These are phyloP conservation scores for Limnodromus scolopaceus DNA, from an alignment of 2,797 vertebrate species.

Conservation along the genomic window DNA sequence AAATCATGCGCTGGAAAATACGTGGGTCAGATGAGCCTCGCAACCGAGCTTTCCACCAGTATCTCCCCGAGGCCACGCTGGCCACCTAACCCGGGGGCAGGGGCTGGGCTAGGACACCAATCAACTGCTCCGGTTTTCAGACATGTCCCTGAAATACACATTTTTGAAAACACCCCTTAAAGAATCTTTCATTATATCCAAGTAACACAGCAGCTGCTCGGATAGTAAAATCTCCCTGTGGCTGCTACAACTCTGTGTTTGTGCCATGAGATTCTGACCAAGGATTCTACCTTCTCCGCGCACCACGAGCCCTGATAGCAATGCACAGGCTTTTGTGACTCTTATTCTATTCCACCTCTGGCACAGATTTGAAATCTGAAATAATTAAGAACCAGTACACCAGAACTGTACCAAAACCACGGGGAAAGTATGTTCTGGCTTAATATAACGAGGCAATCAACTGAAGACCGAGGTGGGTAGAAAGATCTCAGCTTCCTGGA, in stretches of 20 bases:
- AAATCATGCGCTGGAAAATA: neutral
- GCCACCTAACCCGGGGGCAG: neutral
- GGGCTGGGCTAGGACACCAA: rapidly evolving
- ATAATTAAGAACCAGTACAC: neutral
- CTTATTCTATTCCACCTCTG: neutral
- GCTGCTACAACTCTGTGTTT: rapidly evolving
- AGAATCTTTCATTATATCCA: neutral
- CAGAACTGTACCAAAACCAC: neutral
- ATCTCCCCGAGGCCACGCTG: neutral
- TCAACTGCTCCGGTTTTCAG: neutral
- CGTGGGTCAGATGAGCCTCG: neutral
- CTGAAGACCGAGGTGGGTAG: neutral
- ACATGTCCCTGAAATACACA: neutral
- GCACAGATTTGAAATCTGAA: neutral
- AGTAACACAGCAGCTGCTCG: neutral
- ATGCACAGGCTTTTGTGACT: neutral
- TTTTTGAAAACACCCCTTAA: neutral
- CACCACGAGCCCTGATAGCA: rapidly evolving
- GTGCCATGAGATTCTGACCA: neutral
- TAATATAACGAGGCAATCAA: neutral
- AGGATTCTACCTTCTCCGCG: neutral
- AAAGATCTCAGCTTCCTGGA: neutral
- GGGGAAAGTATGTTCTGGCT: neutral
- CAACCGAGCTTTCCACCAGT: neutral
- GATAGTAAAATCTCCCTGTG: neutral